These are phyloP conservation scores for Melanaphis sacchari DNA, from an alignment of 1,140 invertebrate genomes.

Conservation along the genomic window DNA sequence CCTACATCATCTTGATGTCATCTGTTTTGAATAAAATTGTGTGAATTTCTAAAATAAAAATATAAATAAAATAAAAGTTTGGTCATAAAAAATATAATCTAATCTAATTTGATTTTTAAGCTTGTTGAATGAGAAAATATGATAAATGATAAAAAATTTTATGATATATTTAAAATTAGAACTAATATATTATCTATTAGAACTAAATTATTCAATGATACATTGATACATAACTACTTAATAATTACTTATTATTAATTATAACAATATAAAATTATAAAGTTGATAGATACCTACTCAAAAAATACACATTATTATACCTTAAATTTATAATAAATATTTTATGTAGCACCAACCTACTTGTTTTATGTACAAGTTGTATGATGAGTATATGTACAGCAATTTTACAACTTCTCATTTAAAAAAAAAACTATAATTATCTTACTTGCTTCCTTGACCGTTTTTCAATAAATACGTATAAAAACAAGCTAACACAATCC, in stretches of 20 bases:
- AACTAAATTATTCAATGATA: background rate
- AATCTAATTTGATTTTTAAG: background rate
- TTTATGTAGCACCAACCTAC: slow-evolving; percentile 22
- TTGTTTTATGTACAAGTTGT: slow-evolving; percentile 12
- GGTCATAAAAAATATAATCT: background rate
- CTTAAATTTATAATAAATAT: background rate
- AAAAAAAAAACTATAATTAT: slow-evolving; percentile 18
- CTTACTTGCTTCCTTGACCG: slow-evolving; percentile 43
- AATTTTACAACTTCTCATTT: slow-evolving; percentile 37
- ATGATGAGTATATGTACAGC: slow-evolving; percentile 33
- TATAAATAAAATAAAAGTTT: background rate
- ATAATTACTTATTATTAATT: background rate
- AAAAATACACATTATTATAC: background rate
- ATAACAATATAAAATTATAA: background rate
- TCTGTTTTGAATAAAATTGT: background rate
- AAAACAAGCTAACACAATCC: slow-evolving; percentile 24
- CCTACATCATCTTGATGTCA: background rate
- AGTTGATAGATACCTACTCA: background rate
- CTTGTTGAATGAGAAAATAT: background rate
- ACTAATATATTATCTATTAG: background rate
- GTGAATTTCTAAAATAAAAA: slow-evolving; percentile 12
- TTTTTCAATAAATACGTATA: slow-evolving; percentile 43
- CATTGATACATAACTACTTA: background rate
- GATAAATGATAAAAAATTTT: background rate
- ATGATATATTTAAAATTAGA: background rate